Percentiles rank a stretch among this genome's conserved stretches.
Evolutionary conservation across 2,113 vertebrate genomes (phyloP).

Genomic region (Neopipo cinnamomea): DNA sequence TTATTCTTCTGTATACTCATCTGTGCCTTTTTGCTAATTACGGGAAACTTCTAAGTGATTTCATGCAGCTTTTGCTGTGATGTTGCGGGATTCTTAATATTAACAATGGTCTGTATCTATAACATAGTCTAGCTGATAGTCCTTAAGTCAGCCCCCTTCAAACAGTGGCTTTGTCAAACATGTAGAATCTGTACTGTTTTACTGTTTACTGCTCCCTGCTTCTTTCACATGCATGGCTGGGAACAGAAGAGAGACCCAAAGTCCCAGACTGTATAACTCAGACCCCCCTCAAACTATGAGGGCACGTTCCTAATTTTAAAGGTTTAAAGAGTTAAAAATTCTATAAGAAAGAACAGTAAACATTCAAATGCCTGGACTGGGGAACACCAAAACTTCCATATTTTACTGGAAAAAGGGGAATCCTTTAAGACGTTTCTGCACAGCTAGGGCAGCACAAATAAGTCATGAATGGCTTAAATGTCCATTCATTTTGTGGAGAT

Average conservation of each 20-base stretch:
- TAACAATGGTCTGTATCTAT: neutral
- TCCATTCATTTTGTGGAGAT: neutral
- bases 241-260: neutral
- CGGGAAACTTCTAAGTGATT: neutral
- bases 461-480: neutral
- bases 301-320: neutral
- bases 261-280: neutral
- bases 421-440: neutral
- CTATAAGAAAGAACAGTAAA: neutral
- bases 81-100: neutral
- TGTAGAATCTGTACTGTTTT: neutral
- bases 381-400: neutral
- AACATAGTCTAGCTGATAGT: neutral
- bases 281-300: neutral
- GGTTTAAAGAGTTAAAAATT: neutral
- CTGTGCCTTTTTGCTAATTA: conserved; percentile 13
- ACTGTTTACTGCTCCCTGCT: neutral
- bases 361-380: neutral
- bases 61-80: neutral
- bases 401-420: neutral
- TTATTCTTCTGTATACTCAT: conserved; percentile 8
- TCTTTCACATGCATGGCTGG: neutral
- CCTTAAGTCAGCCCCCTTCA: neutral
- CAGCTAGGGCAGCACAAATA: neutral
- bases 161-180: neutral